Evolutionary conservation across 2,888 invertebrate genomes (phyloP), one percentile per base, ranked within the genome.

Genomic region (Lathronympha strigana): DNA sequence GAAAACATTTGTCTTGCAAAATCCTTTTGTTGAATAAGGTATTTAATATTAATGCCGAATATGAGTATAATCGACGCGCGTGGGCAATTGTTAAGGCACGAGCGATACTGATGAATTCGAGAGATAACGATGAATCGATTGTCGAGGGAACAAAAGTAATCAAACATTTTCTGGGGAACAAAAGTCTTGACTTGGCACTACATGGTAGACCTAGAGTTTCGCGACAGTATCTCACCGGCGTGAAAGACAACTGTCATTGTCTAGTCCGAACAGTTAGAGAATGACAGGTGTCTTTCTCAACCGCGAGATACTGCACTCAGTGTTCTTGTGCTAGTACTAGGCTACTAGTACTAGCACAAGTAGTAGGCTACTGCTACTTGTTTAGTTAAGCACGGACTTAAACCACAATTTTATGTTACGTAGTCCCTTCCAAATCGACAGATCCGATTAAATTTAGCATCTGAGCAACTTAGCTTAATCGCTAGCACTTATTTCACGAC

Each of bases 101-200:
- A n/a, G n/a, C n/a, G n/a, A 75, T 70, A 74, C 67, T 21, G 64
- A 79, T 78, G 76, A 77, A 49, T 21, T 53, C 50, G 40, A 21
- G 54, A 17, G 47, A 54, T 53, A 25, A n/a, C 17, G 28, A 36
- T 6, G 60, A 60, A 45, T 36, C 45, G 8, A 50, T 63, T 53
- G 40, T 31, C 60, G 15, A 47, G 55, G 21, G 21, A 60, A 15
- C 54, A 66, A 47, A 61, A 28, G 31, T 47, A 49, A 66, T 66
- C 28, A 40, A 61, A 54, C 47, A 66, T 28, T 49, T 61, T 49
- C 17, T 23, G 8, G 45, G 11, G 45, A 60, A 25, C 33, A 54
- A 51, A 58, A 51, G 58, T 51, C 45, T 38, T 47, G 60, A 45
- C 45, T 47, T 45, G 61, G 47, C 45, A 19, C 36, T 47, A n/a